Conservation (phyloP, 2,113 vertebrate species). For the Nothoprocta pentlandii region DNA sequence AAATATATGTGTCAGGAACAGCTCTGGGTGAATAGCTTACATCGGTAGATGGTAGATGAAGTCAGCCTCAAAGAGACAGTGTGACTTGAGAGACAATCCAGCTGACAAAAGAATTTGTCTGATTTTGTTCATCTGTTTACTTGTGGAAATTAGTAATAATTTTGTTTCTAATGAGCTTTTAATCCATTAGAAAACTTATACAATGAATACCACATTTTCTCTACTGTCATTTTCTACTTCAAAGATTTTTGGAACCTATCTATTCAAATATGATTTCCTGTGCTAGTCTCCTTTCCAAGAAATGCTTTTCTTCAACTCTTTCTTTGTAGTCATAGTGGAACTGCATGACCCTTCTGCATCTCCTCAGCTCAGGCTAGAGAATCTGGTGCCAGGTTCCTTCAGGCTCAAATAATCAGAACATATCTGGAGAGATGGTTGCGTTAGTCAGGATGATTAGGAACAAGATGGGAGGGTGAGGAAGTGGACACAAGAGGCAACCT, state of each 20-base stretch:
- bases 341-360: background rate
- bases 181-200: background rate
- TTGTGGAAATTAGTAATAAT: background rate
- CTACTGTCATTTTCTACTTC: background rate
- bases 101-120: background rate
- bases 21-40: background rate
- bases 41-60: background rate
- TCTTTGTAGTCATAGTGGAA: background rate
- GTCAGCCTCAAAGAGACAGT: background rate
- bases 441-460: background rate
- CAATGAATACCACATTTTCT: background rate
- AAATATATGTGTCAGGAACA: background rate
- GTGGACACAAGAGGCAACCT: background rate
- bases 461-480: background rate
- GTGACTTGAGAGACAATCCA: background rate
- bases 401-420: background rate
- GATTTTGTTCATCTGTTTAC: background rate
- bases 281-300: background rate
- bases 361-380: background rate
- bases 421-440: background rate
- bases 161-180: background rate
- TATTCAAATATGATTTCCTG: background rate
- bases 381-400: background rate
- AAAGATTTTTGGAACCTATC: background rate
- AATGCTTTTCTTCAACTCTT: background rate